phyloP scores from a whole-genome alignment of 2,888 invertebrate species.

The Cylindroiulus punctatus region DNA sequence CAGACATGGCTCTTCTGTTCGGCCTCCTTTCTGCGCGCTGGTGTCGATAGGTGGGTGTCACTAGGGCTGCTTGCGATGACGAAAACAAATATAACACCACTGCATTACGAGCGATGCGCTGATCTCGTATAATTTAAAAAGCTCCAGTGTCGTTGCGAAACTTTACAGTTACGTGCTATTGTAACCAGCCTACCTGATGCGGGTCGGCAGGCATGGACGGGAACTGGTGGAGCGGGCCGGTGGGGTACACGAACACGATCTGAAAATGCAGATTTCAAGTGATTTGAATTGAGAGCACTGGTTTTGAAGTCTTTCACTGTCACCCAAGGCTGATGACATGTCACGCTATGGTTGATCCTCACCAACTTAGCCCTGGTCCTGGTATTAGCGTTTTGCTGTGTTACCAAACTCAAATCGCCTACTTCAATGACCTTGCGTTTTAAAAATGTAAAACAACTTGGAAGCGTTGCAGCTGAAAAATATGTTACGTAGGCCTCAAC shows the following conservation, averaged over 20 bases:
- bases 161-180: background rate
- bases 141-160: background rate
- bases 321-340: background rate
- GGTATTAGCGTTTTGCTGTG: background rate
- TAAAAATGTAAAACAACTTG: background rate
- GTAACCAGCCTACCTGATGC: slow-evolving; percentile 8
- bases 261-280: background rate
- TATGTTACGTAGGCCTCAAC: slow-evolving; percentile 17
- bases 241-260: slow-evolving; percentile 61
- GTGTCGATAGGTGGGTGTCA: background rate
- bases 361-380: background rate
- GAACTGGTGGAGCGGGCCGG: slow-evolving; percentile 62
- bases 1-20: slow-evolving; percentile 35
- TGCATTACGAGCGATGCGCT: background rate
- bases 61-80: background rate
- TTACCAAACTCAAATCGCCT: background rate
- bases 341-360: background rate
- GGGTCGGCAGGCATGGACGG: slow-evolving; percentile 55
- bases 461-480: background rate
- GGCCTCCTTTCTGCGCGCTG: slow-evolving; percentile 12
- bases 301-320: background rate
- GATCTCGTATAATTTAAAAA: background rate
- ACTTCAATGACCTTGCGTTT: background rate
- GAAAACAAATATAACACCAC: background rate
- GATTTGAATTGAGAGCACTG: background rate